A percentile compares a stretch with the other conserved stretches of the same genome.
Conservation (phyloP, 1,140 invertebrate species). For the Brevipalpus yothersi region DNA sequence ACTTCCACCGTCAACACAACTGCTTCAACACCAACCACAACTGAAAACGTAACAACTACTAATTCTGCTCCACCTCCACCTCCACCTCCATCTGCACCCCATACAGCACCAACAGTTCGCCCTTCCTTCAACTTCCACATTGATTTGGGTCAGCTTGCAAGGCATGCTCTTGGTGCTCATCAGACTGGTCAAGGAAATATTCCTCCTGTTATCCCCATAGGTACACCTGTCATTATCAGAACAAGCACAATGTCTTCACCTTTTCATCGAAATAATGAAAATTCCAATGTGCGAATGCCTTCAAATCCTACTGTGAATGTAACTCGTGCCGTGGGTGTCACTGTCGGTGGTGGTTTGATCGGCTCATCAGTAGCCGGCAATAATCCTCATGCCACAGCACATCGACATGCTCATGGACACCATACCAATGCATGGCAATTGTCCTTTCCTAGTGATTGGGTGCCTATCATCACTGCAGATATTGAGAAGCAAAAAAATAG, state of each 20-base stretch:
- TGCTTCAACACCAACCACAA: too few species aligned
- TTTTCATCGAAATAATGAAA: too few species aligned
- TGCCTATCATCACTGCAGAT: background rate
- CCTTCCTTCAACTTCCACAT: constrained; percentile 23
- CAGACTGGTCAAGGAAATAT: background rate
- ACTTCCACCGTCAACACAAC: too few species aligned
- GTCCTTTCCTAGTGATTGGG: background rate
- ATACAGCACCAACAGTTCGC: constrained; percentile 15
- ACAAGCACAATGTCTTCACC: too few species aligned
- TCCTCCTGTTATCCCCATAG: background rate
- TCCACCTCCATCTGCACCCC: too few species aligned
- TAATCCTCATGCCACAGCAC: too few species aligned
- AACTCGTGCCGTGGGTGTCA: background rate
- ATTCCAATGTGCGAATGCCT: too few species aligned
- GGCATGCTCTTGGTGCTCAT: background rate
- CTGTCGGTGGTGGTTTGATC: background rate
- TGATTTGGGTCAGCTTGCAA: constrained; percentile 18
- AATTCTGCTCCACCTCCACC: too few species aligned
- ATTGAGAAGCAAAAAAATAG: background rate
- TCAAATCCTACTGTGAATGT: too few species aligned
- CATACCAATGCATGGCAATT: background rate
- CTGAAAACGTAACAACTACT: too few species aligned
- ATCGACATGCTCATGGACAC: background rate
- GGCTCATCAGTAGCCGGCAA: too few species aligned
- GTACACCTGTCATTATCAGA: background rate